Base-by-base conservation (phyloP, 2,888 invertebrate genomes). In the Leucophenga montana region DNA sequence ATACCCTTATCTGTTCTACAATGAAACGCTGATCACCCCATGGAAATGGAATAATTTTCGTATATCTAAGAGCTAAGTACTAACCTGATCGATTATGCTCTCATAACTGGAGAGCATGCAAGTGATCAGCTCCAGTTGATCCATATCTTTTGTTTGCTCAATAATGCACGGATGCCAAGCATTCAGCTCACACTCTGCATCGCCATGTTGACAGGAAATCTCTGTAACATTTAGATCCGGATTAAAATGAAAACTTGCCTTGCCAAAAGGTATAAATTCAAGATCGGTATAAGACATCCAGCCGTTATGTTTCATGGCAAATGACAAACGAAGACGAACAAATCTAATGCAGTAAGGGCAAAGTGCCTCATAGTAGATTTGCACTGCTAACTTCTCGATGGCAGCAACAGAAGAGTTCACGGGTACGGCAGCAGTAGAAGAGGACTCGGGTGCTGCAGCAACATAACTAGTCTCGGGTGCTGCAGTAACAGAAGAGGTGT, bases 141-240 rank as follows among this genome's bases (percentile, higher is more conserved):
- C 75, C 1, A 27, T 39, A 9, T 79, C 67, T 1, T 76, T 76
- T 66, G 84, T 70, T 31, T 85, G 76, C 70, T 89, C 88, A 9
- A 89, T 73, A 11, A 87, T 81, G 62, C 88, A 89, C 16, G 84
- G 87, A 62, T 89, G 88, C 8, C 86, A 57, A 0, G 88, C 88
- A 79, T 89, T 89, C 13, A 86, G 71, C 16, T 88, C 85, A 70
- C 88, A 89, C 69, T 89, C 88, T 0, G 56, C 69, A 0, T 62
- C 57, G 0, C 87, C 88, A 65, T 89, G 89, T 66, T 88, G 88
- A 57, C 88, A 88, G 4, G 59, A 74, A 0, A 88, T 77, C 22
- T 77, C 67, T 11, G 78, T 76, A 33, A 78, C 39, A 3, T 83
- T 79, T 0, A 72, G 79, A 0, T 31, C 44, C 0, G 82, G 77